A percentile compares a stretch with the other conserved stretches of the same genome.
Conservation (phyloP, 2,797 vertebrate species). For the Ptychobarbus kaznakovi region DNA sequence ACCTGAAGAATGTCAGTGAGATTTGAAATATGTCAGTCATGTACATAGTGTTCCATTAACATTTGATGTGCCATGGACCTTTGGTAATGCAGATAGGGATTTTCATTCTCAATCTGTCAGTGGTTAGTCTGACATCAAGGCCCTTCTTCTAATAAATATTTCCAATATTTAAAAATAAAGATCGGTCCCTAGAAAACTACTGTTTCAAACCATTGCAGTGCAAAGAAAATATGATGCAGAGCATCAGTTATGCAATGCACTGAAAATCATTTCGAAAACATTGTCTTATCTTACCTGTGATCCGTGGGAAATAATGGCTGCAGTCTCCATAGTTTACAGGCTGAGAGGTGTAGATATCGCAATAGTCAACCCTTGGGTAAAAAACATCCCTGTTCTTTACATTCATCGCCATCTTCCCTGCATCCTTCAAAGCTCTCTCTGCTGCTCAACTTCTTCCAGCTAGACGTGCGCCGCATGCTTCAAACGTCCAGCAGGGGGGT, state of each 20-base stretch:
- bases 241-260: constrained; percentile 34
- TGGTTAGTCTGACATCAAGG: not conserved
- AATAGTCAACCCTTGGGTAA: constrained; percentile 76
- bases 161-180: not conserved
- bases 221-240: constrained; percentile 41
- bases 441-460: constrained; percentile 73
- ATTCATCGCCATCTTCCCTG: constrained; percentile 83
- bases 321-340: constrained; percentile 73
- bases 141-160: not conserved
- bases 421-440: constrained; percentile 70
- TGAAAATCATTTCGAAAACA: constrained; percentile 10
- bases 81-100: not conserved
- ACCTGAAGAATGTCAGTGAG: not conserved
- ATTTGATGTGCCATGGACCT: not conserved
- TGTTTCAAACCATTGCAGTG: not conserved
- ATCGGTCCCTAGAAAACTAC: not conserved
- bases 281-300: constrained; percentile 76
- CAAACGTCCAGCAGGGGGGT: constrained; percentile 8
- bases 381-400: constrained; percentile 76
- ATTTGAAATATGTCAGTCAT: constrained; percentile 2
- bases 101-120: not conserved
- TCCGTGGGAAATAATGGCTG: constrained; percentile 76
- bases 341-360: constrained; percentile 74
- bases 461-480: constrained; percentile 46
- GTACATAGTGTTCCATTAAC: not conserved